Percentiles rank a stretch among this genome's conserved stretches.
Evolutionary conservation across 2,797 vertebrate species (phyloP).

Genomic region (Setipinna tenuifilis): DNA sequence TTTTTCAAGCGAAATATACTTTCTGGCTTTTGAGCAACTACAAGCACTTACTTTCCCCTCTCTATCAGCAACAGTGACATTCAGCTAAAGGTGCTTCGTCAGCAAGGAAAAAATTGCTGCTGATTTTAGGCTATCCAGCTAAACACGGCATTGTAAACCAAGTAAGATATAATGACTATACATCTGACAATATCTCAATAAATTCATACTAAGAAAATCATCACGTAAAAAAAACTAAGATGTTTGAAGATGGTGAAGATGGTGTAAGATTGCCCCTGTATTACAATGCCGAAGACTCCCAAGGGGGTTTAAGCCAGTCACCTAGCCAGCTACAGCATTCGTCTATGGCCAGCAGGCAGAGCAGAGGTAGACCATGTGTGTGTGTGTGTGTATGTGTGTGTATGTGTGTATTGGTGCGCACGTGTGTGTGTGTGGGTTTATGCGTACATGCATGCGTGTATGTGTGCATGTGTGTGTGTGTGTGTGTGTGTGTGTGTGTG

Average conservation of each 20-base stretch:
- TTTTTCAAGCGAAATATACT: background rate
- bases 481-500: constrained; percentile 33
- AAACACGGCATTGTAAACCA: no score
- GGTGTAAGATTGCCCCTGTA: background rate
- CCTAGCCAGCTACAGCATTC: background rate
- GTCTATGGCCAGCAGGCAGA: background rate
- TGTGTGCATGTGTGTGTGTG: constrained; percentile 5
- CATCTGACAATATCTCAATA: background rate
- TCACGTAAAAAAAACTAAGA: background rate
- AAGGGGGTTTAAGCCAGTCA: background rate
- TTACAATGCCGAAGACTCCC: background rate
- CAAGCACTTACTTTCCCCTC: background rate
- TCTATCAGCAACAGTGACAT: background rate
- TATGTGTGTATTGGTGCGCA: constrained; percentile 36
- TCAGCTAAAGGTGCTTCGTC: background rate
- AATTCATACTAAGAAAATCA: background rate
- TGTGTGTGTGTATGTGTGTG: constrained; percentile 31
- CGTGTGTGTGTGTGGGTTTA: no score
- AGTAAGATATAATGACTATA: background rate
- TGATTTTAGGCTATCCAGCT: no score
- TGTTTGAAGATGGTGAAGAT: background rate
- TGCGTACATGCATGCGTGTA: background rate
- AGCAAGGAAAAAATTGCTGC: background rate
- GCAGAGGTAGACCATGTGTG: background rate
- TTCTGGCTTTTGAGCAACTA: background rate